A percentile compares a stretch with the other conserved stretches of the same genome.
These are phyloP conservation scores for Momotus momota DNA, from an alignment of 2,797 vertebrate species.

Conservation along the genomic window DNA sequence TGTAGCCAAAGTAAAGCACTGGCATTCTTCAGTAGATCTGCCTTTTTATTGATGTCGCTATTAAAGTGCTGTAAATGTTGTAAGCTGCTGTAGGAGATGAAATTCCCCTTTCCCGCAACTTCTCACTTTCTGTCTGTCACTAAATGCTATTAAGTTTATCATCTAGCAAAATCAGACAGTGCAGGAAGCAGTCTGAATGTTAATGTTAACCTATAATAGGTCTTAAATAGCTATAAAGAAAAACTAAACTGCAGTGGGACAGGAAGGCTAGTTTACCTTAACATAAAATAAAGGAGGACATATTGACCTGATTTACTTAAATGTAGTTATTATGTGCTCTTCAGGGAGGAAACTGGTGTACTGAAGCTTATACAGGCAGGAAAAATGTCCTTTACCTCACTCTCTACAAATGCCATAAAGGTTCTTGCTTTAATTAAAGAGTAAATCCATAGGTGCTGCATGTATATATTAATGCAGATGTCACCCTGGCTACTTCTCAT, in stretches of 20 bases:
- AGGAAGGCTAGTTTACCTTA: conserved; percentile 62
- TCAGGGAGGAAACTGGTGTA: conserved; percentile 55
- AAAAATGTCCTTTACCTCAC: conserved; percentile 44
- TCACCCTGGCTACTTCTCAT: neutral
- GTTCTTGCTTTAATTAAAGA: conserved; percentile 27
- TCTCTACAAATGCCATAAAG: conserved; percentile 4
- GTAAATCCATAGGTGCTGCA: neutral
- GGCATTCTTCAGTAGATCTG: conserved; percentile 23
- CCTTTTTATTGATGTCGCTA: conserved; percentile 40
- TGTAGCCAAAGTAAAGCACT: conserved; percentile 42
- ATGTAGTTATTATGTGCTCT: conserved; percentile 54
- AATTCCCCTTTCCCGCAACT: neutral
- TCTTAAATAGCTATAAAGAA: conserved; percentile 65
- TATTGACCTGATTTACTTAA: conserved; percentile 64
- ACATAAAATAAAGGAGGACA: conserved; percentile 58
- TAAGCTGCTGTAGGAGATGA: conserved; percentile 30
- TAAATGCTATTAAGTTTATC: conserved; percentile 56
- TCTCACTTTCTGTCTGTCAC: conserved; percentile 34
- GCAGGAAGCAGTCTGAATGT: conserved; percentile 56
- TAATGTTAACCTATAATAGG: conserved; percentile 42
- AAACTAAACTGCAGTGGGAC: conserved; percentile 25
- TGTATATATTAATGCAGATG: conserved; percentile 3
- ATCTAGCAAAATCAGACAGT: conserved; percentile 61
- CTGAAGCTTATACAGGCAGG: conserved; percentile 45
- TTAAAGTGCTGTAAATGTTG: conserved; percentile 25